Evolutionary conservation across 2,797 vertebrate genomes (phyloP), one percentile per base, ranked within the genome.

Genomic region (Bovichtus variegatus): DNA sequence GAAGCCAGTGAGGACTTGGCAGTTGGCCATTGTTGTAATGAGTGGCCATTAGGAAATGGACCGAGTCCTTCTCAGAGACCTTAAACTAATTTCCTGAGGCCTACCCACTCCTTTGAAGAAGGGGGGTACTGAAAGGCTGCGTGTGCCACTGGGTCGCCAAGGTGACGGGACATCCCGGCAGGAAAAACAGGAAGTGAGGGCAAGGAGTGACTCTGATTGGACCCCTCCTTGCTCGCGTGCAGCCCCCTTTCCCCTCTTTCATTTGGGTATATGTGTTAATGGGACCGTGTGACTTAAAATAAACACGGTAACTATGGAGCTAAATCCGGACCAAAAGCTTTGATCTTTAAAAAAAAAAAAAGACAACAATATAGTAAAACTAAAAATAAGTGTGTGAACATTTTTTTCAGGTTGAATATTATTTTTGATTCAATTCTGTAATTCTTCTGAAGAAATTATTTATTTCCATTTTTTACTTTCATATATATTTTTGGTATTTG

Each of bases 141-240:
- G 76, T 91, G 89, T 92, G 92, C 87, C 91, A 87, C 83, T 80
- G 86, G 89, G 92, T 91, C 87, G 85, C 89, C 89, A 84, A 80
- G 84, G 91, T 87, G 86, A 94, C 72, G 84, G 91, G 93, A 94
- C 92, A 88, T 90, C 93, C 89, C 78, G 84, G 27, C 70, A 86
- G 83, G 81, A 94, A 94, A 93, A 95, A 95, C 94, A 96, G 95
- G 95, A 96, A 95, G 89, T 74, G 86, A 76, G 92, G 83, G 76
- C 88, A 86, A 91, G 86, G 88, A 90, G 84, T 51, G 74, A 84
- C 88, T 90, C 90, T 96, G 94, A 96, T 94, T 94, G 90, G 92
- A 91, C 89, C 87, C 87, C 89, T 89, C 93, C 88, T 88, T 63
- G 62, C 90, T 94, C 74, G 90, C 67, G 61, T 77, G 81, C 84